Conservation (phyloP, 2,113 vertebrate genomes). For the Anolis carolinensis region DNA sequence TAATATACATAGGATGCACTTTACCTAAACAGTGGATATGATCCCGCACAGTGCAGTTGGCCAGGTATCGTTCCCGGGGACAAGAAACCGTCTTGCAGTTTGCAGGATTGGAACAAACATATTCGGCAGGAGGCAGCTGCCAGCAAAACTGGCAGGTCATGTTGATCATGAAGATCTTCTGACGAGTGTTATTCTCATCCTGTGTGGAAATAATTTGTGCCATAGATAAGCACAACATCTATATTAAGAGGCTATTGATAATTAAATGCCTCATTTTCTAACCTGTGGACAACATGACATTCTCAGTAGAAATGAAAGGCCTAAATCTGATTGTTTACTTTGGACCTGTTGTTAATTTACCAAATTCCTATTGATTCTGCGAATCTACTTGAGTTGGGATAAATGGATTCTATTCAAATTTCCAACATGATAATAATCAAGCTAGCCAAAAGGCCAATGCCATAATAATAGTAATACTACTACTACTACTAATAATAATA, state of each 20-base stretch:
- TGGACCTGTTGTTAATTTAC: no score
- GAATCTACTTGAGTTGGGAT: no score
- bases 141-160: conserved; percentile 95
- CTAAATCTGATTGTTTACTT: no score
- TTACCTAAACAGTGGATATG: conserved; percentile 93
- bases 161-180: conserved; percentile 83
- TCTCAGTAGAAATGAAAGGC: not conserved
- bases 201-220: conserved; percentile 46
- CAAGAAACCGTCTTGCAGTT: conserved; percentile 94
- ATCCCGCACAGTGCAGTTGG: conserved; percentile 87
- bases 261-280: not conserved
- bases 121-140: conserved; percentile 90
- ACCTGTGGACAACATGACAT: not conserved
- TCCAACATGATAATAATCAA: no score
- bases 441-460: no score
- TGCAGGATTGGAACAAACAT: conserved; percentile 86
- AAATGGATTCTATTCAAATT: no score
- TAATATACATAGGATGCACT: not conserved
- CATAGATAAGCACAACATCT: no score
- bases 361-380: no score
- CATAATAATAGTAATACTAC: no score
- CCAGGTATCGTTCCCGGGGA: conserved; percentile 85
- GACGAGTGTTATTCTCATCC: conserved; percentile 78
- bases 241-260: not conserved
- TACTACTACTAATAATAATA: no score